Evolutionary conservation across 1,140 invertebrate species (phyloP).

Genomic region (Pogonognathellus flavescens): DNA sequence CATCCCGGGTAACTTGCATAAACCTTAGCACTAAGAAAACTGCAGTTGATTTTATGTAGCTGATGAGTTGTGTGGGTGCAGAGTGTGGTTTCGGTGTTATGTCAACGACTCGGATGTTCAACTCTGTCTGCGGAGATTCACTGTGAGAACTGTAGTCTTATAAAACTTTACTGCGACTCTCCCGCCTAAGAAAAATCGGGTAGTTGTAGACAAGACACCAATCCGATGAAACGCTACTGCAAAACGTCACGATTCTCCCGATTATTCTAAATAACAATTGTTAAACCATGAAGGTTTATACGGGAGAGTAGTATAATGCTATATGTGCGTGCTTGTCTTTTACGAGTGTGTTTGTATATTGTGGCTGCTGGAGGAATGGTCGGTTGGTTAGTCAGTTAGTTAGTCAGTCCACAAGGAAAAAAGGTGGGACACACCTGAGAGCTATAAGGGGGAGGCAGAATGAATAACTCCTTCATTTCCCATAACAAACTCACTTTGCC

Average conservation of each 20-base stretch:
- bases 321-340: no score
- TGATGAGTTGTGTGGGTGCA: background rate
- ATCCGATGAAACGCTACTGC: background rate
- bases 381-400: constrained; percentile 14
- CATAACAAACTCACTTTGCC: constrained; percentile 16
- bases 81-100: background rate
- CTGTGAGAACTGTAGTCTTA: background rate
- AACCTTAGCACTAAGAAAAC: background rate
- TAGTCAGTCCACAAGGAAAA: background rate
- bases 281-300: no score
- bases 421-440: constrained; percentile 35
- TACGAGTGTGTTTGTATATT: background rate
- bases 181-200: constrained; percentile 15
- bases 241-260: constrained; percentile 18
- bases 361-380: background rate
- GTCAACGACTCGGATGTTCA: background rate
- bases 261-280: background rate
- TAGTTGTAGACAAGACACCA: background rate
- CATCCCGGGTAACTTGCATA: background rate
- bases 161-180: background rate
- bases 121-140: constrained; percentile 7
- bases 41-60: background rate
- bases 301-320: no score
- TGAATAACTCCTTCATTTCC: background rate
- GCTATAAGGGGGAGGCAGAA: constrained; percentile 1